Base-by-base conservation (phyloP, 1,140 invertebrate species). In the Agrilus planipennis region DNA sequence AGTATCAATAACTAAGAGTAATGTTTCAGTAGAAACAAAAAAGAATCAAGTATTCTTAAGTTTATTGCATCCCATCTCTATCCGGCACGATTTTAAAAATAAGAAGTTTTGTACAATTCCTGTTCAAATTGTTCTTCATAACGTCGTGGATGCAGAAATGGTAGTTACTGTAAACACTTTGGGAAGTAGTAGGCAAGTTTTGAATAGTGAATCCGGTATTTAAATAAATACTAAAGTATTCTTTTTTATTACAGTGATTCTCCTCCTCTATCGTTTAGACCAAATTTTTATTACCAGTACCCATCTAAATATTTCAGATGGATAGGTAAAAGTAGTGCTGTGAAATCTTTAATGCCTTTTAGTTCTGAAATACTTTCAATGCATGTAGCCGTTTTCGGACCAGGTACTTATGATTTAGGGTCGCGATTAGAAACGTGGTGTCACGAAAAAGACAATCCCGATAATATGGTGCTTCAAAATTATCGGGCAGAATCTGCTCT, bases 21-120 rank as follows among this genome's bases (percentile, higher is more conserved):
- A 50, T 16, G 22, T 39, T n/a, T 11, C 28, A 30, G 29, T 27
- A 29, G 37, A 50, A 23, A 23, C 29, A n/a, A 21, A 34, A 16
- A n/a, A n/a, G n/a, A 53, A 47, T 20, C 54, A 68, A 32, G 60
- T 73, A n/a, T 61, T 65, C 27, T 69, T 66, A 39, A 66, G 58
- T 53, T 48, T 73, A 38, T 61, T 70, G 42, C 67, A 72, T 52
- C 61, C 63, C 15, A 53, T 63, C 20, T 46, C 60, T 41, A 60
- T 73, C n/a, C 52, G 51, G 34, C 71, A 75, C 44, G 57, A 73
- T 52, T 75, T 75, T 46, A 56, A 58, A 32, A 47, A 56, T 32
- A 62, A 49, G 22, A 68, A 62, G 50, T 45, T 71, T 18, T 75
- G 72, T 54, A 48, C 71, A 22, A 60, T 74, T 36, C 72, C 69